These are phyloP conservation scores for Nylanderia fulva DNA, from an alignment of 1,140 invertebrate species.

Conservation along the genomic window DNA sequence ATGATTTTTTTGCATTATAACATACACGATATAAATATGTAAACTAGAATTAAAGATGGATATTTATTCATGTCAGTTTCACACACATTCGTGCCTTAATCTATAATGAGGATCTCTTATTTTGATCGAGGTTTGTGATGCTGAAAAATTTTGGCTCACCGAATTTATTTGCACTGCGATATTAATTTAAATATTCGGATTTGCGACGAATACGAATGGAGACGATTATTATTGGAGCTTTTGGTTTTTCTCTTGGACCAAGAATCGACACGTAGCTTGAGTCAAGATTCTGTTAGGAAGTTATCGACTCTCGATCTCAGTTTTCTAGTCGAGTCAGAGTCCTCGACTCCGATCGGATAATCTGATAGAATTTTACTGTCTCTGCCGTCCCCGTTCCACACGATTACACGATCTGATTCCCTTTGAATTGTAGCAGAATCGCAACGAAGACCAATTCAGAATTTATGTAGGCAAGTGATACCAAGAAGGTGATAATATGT, in stretches of 20 bases:
- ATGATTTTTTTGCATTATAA: too few relatives aligned
- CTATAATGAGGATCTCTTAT: slow-evolving; percentile 59
- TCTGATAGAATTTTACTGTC: slow-evolving; percentile 76
- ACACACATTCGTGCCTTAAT: slow-evolving; percentile 40
- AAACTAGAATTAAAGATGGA: too few relatives aligned
- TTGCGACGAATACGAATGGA: slow-evolving; percentile 1
- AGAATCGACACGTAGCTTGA: slow-evolving; percentile 34
- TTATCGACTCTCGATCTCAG: slow-evolving; percentile 70
- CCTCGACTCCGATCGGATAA: slow-evolving; percentile 53
- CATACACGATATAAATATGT: too few relatives aligned
- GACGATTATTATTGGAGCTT: neutral
- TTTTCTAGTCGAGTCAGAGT: slow-evolving; percentile 74
- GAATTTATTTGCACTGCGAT: neutral
- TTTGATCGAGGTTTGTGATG: neutral
- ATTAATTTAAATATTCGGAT: slow-evolving; percentile 51
- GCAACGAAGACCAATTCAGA: slow-evolving; percentile 6
- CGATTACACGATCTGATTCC: slow-evolving; percentile 41
- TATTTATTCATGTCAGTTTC: slow-evolving; percentile 39
- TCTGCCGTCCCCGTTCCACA: slow-evolving; percentile 60
- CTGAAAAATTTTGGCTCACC: neutral
- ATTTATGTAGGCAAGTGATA: slow-evolving; percentile 32
- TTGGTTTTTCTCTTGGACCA: neutral
- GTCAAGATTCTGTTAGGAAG: slow-evolving; percentile 32
- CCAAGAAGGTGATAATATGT: neutral
- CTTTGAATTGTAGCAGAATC: slow-evolving; percentile 48